phyloP scores from a whole-genome alignment of 2,888 invertebrate species.

The Scaeva pyrastri region DNA sequence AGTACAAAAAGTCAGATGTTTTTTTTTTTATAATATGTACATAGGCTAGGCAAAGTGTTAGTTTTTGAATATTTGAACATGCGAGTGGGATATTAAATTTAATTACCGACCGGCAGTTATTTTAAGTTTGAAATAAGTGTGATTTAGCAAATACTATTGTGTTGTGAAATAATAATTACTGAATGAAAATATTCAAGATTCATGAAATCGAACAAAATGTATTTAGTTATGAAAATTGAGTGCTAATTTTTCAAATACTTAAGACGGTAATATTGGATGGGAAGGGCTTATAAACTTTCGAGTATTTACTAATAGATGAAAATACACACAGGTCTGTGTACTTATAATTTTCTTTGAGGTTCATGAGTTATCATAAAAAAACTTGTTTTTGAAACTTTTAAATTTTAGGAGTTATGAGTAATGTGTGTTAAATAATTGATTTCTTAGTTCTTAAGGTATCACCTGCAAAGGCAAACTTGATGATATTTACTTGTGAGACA shows the following conservation, averaged over 20 bases:
- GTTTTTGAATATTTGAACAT: background rate
- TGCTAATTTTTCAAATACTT: background rate
- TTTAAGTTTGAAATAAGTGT: background rate
- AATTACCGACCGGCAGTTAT: constrained; percentile 13
- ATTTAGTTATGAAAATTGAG: background rate
- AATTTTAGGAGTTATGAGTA: too few species aligned
- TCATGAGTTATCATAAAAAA: too few species aligned
- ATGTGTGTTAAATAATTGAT: too few species aligned
- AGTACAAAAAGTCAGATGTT: constrained; percentile 5
- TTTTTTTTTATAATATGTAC: background rate
- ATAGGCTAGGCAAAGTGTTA: background rate
- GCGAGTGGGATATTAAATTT: constrained; percentile 3
- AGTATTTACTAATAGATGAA: too few species aligned
- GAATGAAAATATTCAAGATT: background rate
- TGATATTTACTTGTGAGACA: too few species aligned
- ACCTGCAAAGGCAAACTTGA: too few species aligned
- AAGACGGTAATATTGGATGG: too few species aligned
- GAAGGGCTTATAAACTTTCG: too few species aligned
- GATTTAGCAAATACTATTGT: constrained; percentile 4
- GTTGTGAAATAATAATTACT: constrained; percentile 25
- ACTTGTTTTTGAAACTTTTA: too few species aligned
- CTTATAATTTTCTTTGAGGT: too few species aligned
- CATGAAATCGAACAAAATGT: background rate
- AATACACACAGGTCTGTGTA: too few species aligned
- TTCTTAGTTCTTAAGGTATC: too few species aligned